Evolutionary conservation across 2,113 vertebrate species (phyloP).

Genomic region (Pandion haliaetus): DNA sequence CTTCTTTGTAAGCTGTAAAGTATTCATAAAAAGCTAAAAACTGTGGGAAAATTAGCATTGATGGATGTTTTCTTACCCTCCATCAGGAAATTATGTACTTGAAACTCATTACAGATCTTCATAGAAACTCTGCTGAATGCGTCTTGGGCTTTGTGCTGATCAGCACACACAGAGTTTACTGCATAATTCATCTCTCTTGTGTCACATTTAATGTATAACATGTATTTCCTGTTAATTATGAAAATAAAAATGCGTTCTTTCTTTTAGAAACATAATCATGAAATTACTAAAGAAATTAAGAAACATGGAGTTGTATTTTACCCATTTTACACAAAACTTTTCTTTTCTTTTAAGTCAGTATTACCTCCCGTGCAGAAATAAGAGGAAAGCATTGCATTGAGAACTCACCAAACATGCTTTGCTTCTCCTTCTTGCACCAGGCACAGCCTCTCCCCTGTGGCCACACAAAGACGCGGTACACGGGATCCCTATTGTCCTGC

Average conservation of each 20-base stretch:
- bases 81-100: slow-evolving; percentile 80
- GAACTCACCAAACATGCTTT: not conserved
- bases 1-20: slow-evolving; percentile 65
- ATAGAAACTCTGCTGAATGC: slow-evolving; percentile 57
- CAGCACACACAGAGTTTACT: slow-evolving; percentile 62
- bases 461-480: not conserved
- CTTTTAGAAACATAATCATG: slow-evolving; percentile 64
- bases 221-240: slow-evolving; percentile 77
- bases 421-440: not conserved
- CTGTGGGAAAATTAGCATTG: slow-evolving; percentile 77
- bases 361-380: not conserved
- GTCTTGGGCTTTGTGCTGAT: slow-evolving; percentile 74
- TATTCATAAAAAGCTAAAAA: slow-evolving; percentile 74
- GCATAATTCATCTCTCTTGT: slow-evolving; percentile 82
- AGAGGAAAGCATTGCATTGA: not conserved
- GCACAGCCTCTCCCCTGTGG: not conserved
- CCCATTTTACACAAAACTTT: not conserved
- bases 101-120: slow-evolving; percentile 78
- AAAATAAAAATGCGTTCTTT: slow-evolving; percentile 69
- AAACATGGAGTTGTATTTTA: not conserved
- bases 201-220: slow-evolving; percentile 77
- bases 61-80: slow-evolving; percentile 79
- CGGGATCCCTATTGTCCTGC: not conserved
- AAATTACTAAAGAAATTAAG: slow-evolving; percentile 59
- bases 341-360: not conserved